phyloP scores from a whole-genome alignment of 2,797 vertebrate genomes.

The Botia kubotai region DNA sequence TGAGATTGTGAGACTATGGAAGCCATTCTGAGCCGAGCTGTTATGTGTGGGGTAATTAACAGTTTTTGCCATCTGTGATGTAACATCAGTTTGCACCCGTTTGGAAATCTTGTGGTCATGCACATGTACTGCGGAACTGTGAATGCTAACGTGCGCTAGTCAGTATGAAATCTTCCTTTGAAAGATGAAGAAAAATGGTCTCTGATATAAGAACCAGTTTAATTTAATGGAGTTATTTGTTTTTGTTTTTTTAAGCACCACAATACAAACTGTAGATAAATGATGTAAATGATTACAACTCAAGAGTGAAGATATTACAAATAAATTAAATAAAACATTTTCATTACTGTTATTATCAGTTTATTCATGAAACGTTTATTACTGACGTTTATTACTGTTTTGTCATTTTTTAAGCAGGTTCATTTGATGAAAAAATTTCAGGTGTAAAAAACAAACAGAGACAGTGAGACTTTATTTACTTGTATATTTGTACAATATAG shows the following conservation, averaged over 20 bases:
- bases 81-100: constrained; percentile 39
- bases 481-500: neutral
- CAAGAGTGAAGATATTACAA: constrained; percentile 13
- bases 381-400: neutral
- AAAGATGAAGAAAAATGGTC: no score
- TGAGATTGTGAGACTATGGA: neutral
- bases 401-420: neutral
- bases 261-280: constrained; percentile 17
- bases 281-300: constrained; percentile 12
- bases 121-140: constrained; percentile 63
- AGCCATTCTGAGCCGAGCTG: constrained; percentile 12
- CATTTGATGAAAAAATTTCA: neutral
- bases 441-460: neutral
- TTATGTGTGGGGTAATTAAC: constrained; percentile 1
- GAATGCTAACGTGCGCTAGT: constrained; percentile 65
- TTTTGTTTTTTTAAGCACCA: neutral
- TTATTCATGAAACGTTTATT: constrained; percentile 12
- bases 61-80: neutral
- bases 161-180: constrained; percentile 7
- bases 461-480: neutral
- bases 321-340: constrained; percentile 45
- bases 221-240: no score
- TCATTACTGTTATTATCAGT: neutral
- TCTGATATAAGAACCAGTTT: no score
- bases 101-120: constrained; percentile 38